These are phyloP conservation scores for Thamnophis sirtalis DNA, from an alignment of 2,113 vertebrate genomes.

Conservation along the genomic window DNA sequence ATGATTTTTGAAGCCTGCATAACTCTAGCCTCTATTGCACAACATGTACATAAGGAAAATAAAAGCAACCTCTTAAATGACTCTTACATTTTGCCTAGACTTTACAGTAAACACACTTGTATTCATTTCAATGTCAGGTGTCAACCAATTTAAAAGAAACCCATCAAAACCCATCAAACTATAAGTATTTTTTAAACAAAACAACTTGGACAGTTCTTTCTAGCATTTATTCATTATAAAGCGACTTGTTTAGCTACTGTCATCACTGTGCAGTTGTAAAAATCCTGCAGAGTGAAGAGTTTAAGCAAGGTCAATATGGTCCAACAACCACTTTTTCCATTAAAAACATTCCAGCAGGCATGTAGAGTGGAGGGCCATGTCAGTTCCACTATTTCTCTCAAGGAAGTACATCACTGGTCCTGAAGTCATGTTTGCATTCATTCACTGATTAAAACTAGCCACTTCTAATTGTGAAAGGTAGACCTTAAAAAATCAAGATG, in stretches of 20 bases:
- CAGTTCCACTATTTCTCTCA: not conserved
- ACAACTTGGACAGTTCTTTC: conserved; percentile 30
- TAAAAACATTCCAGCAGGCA: not conserved
- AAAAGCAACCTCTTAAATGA: conserved; percentile 27
- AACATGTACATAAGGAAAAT: not conserved
- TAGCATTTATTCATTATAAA: conserved; percentile 42
- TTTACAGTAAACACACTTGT: conserved; percentile 31
- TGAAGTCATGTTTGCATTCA: not conserved
- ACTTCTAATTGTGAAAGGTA: not conserved
- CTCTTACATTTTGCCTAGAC: conserved; percentile 22
- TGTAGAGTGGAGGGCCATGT: not conserved
- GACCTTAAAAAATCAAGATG: not conserved
- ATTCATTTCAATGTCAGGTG: conserved; percentile 11
- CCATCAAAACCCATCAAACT: conserved; percentile 23
- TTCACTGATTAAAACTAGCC: not conserved
- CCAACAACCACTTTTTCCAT: not conserved
- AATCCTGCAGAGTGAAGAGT: not conserved
- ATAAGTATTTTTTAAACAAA: conserved; percentile 25
- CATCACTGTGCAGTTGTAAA: conserved; percentile 3
- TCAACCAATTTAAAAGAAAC: not conserved
- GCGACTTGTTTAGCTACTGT: conserved; percentile 36
- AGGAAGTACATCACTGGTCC: not conserved
- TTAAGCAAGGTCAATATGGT: not conserved
- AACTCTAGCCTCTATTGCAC: not conserved
- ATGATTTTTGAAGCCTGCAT: not conserved